phyloP scores from a whole-genome alignment of 2,113 vertebrate species.

The Chaetodon auriga region DNA sequence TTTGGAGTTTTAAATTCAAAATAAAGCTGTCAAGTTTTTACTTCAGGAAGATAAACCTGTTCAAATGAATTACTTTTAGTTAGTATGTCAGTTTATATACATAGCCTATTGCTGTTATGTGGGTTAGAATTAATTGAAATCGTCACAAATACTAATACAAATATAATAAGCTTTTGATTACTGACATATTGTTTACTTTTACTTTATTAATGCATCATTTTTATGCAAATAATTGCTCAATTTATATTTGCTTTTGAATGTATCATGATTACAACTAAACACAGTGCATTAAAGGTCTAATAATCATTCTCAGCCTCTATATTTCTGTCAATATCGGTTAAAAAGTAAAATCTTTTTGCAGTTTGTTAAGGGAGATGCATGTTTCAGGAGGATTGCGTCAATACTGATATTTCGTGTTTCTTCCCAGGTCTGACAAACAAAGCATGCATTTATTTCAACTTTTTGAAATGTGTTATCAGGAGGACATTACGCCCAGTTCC shows the following conservation, averaged over 20 bases:
- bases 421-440: constrained; percentile 21
- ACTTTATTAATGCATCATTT: background rate
- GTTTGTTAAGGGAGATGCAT: background rate
- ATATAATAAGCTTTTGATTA: background rate
- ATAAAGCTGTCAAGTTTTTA: background rate
- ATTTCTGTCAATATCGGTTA: background rate
- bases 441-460: background rate
- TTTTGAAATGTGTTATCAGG: constrained; percentile 51
- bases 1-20: too few species aligned
- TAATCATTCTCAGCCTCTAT: background rate
- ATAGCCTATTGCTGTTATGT: background rate
- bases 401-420: background rate
- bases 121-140: too few species aligned
- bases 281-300: background rate
- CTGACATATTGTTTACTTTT: background rate
- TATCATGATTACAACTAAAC: background rate
- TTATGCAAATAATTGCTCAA: background rate
- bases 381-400: background rate
- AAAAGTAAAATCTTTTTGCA: background rate
- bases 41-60: background rate
- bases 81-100: background rate
- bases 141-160: too few species aligned
- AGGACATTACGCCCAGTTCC: constrained; percentile 5
- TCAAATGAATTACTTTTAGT: background rate
- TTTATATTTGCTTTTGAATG: background rate